Evolutionary conservation across 1,140 invertebrate species (phyloP).

Genomic region (Drosophila burlai): DNA sequence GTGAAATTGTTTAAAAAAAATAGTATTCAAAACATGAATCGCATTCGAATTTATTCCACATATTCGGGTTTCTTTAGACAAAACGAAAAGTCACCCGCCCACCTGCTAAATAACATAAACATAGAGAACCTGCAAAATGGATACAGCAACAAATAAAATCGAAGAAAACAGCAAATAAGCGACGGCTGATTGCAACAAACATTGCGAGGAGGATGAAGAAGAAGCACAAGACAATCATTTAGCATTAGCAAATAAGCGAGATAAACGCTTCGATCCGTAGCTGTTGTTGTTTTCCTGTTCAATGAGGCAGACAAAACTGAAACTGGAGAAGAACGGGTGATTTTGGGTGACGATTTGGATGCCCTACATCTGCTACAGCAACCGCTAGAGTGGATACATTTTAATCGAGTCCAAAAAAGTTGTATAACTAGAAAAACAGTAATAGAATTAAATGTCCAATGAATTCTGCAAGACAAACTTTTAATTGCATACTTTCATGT

Average conservation of each 20-base stretch:
- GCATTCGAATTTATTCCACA: constrained; percentile 58
- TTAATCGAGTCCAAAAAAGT: too few species aligned
- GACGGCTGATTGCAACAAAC: constrained; percentile 62
- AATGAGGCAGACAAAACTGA: constrained; percentile 49
- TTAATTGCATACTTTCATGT: too few species aligned
- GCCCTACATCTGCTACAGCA: constrained; percentile 5
- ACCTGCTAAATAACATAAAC: constrained; percentile 70
- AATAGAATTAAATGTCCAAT: too few species aligned
- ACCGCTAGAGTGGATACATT: too few species aligned
- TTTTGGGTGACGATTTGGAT: neutral
- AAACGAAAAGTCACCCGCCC: constrained; percentile 67
- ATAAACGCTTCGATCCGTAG: constrained; percentile 74
- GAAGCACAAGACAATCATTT: constrained; percentile 69
- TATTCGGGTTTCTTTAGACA: constrained; percentile 64
- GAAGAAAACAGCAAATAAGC: constrained; percentile 36
- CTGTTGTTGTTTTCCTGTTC: constrained; percentile 43
- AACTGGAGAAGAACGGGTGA: constrained; percentile 16
- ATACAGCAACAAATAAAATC: constrained; percentile 21
- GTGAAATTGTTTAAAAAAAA: constrained; percentile 14
- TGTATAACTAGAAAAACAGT: too few species aligned
- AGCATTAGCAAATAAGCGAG: constrained; percentile 72
- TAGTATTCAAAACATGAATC: constrained; percentile 54
- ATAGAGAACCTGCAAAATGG: constrained; percentile 40
- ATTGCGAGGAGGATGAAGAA: constrained; percentile 36
- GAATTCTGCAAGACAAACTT: too few species aligned